phyloP scores from a whole-genome alignment of 30 jellyfish, hydroid and myxozoan species.

The Aurelia sp. region DNA sequence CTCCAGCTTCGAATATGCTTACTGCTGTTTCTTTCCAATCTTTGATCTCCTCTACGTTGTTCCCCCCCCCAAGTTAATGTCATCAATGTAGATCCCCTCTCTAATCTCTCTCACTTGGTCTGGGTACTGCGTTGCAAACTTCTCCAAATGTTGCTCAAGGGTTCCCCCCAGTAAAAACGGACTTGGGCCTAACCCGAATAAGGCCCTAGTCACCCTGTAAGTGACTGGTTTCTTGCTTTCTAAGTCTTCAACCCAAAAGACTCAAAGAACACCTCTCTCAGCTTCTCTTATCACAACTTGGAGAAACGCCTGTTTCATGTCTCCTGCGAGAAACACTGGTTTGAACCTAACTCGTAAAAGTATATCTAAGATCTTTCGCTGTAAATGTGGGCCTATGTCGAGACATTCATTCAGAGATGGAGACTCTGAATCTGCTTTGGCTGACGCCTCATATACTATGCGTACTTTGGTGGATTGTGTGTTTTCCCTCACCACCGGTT shows the following conservation, averaged over 20 bases:
- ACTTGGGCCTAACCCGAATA: conserved; percentile 59
- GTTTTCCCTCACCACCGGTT: conserved; percentile 64
- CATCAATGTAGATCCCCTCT: too few relatives aligned
- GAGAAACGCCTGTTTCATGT: conserved; percentile 79
- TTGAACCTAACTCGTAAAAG: conserved; percentile 57
- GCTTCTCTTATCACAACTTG: conserved; percentile 65
- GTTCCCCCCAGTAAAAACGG: conserved; percentile 77
- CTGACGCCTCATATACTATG: conserved; percentile 78
- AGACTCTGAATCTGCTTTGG: neutral
- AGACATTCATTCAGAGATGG: conserved; percentile 83
- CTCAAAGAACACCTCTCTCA: conserved; percentile 60
- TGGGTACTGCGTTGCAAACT: conserved; percentile 15
- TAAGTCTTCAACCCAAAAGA: conserved; percentile 63
- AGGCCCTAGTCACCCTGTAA: conserved; percentile 62
- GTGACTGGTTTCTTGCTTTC: neutral
- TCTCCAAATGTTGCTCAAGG: conserved; percentile 49
- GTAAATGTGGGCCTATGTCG: conserved; percentile 75
- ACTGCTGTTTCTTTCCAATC: conserved; percentile 39
- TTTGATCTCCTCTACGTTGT: conserved; percentile 6
- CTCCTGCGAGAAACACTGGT: conserved; percentile 74
- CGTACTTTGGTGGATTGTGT: conserved; percentile 78
- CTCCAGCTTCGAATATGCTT: conserved; percentile 44
- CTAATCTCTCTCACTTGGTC: conserved; percentile 36
- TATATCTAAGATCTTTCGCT: conserved; percentile 50
- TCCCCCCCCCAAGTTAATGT: too few relatives aligned